phyloP scores from a whole-genome alignment of 2,888 invertebrate genomes.

The Augiades crinisus region DNA sequence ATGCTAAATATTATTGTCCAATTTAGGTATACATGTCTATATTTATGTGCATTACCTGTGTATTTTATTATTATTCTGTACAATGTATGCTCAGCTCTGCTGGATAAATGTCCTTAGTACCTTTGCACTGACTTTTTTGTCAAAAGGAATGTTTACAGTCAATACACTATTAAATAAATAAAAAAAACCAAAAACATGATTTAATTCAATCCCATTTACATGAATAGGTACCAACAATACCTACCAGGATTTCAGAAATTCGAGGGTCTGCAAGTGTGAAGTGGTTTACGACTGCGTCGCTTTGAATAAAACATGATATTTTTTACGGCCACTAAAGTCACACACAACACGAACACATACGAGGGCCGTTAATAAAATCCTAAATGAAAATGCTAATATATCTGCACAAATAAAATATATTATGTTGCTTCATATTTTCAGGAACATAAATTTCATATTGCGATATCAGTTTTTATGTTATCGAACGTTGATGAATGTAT shows the following conservation, averaged over 20 bases:
- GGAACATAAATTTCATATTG: not conserved
- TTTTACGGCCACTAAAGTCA: conserved; percentile 8
- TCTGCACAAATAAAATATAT: not conserved
- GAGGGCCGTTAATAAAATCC: conserved; percentile 1
- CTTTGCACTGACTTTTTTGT: not conserved
- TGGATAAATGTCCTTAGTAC: not conserved
- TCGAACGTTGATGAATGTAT: too few species aligned
- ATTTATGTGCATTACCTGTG: too few species aligned
- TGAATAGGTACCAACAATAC: not conserved
- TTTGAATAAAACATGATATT: conserved; percentile 19
- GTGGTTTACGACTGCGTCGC: conserved; percentile 20
- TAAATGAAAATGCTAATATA: conserved; percentile 13
- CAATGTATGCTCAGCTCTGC: too few species aligned
- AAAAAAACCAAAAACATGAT: not conserved
- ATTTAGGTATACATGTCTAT: too few species aligned
- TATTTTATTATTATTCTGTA: too few species aligned
- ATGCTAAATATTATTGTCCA: too few species aligned
- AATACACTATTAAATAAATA: too few species aligned
- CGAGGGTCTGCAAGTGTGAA: conserved; percentile 11
- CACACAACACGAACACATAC: not conserved
- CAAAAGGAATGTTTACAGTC: too few species aligned
- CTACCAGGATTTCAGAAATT: conserved; percentile 7
- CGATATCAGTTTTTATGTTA: not conserved
- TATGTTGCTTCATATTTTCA: not conserved
- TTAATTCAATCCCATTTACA: not conserved